Conservation (phyloP, 2,113 vertebrate species). For the Chroicocephalus ridibundus region DNA sequence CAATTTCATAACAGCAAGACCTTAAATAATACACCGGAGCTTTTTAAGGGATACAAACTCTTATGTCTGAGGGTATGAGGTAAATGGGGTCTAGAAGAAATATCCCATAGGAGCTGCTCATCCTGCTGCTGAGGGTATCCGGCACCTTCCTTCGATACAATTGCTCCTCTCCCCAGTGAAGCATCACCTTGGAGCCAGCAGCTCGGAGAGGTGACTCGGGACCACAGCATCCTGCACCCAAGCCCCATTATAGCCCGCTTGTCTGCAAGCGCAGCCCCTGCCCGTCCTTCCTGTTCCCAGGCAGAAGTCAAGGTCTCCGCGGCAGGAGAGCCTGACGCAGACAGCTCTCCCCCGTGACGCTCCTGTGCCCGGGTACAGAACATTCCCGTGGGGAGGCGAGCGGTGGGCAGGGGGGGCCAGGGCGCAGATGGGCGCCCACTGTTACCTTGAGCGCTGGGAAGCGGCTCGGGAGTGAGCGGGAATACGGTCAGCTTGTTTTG, state of each 20-base stretch:
- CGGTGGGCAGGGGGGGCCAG: background rate
- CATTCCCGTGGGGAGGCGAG: constrained; percentile 15
- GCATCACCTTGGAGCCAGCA: background rate
- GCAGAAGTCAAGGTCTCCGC: constrained; percentile 48
- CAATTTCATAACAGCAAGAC: background rate
- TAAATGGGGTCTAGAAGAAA: background rate
- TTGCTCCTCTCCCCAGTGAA: background rate
- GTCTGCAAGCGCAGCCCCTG: background rate
- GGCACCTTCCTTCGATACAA: accelerated
- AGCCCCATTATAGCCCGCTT: accelerated
- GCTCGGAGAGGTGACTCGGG: accelerated
- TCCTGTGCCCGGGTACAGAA: constrained; percentile 40
- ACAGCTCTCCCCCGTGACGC: constrained; percentile 19
- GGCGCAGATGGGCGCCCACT: background rate
- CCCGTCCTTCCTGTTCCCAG: constrained; percentile 13
- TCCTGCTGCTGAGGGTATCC: background rate
- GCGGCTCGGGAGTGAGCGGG: accelerated
- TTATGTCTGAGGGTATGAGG: background rate
- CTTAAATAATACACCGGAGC: background rate
- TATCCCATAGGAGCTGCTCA: background rate
- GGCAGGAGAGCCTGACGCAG: constrained; percentile 60
- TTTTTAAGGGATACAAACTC: background rate
- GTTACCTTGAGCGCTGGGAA: constrained; percentile 46
- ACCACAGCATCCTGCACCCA: background rate
- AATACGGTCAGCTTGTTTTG: constrained; percentile 6